Evolutionary conservation across 2,113 vertebrate species (phyloP).

Genomic region (Sorex fumeus): DNA sequence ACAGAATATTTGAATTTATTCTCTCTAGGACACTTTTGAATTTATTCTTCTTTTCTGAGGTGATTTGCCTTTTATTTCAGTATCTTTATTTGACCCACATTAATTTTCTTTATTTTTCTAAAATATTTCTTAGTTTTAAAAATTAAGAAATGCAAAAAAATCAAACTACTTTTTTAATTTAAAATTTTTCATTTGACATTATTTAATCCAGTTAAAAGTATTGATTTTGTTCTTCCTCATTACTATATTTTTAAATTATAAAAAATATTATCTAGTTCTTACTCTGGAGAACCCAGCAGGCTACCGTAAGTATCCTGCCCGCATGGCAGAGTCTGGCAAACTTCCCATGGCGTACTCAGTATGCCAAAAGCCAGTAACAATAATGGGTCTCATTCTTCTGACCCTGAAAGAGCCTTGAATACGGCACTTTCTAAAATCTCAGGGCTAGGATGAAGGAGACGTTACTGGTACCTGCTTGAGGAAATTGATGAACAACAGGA

Average conservation of each 20-base stretch:
- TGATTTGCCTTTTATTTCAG: not conserved
- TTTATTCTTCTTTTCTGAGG: constrained; percentile 27
- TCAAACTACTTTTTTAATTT: constrained; percentile 1
- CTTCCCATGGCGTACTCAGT: no score
- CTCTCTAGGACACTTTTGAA: not conserved
- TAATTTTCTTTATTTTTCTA: not conserved
- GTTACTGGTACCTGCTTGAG: no score
- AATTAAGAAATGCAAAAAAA: not conserved
- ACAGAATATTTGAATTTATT: constrained; percentile 40
- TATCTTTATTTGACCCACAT: constrained; percentile 14
- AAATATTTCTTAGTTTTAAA: not conserved
- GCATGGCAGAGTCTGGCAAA: no score
- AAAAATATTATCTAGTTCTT: no score
- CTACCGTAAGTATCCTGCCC: no score
- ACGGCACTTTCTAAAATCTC: no score
- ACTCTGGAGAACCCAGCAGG: no score
- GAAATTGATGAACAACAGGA: no score
- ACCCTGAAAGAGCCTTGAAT: no score
- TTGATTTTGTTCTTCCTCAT: not conserved
- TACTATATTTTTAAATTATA: not conserved
- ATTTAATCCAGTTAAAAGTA: not conserved
- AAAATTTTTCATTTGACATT: not conserved
- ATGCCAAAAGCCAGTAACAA: no score
- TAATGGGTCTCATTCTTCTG: no score
- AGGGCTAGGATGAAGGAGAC: no score